Conservation (phyloP, 2,888 invertebrate genomes). For the Monoplex corrugatus region DNA sequence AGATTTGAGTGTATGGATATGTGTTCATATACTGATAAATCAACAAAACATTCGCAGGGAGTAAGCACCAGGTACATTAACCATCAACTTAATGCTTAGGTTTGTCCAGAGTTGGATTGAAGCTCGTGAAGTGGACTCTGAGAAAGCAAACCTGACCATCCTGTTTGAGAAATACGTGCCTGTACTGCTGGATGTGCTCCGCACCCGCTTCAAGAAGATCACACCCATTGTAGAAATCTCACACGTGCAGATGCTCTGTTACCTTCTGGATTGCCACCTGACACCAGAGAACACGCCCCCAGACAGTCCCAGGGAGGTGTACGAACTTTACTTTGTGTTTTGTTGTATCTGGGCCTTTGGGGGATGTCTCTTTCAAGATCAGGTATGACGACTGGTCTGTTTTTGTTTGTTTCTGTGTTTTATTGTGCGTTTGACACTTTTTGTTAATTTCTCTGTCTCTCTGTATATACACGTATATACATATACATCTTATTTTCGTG, state of each 20-base stretch:
- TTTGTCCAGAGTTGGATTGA: conserved; percentile 90
- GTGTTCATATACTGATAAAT: too few species aligned
- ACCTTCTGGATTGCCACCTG: conserved; percentile 91
- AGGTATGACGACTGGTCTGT: conserved; percentile 80
- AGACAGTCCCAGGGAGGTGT: conserved; percentile 96
- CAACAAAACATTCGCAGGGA: too few species aligned
- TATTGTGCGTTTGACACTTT: too few species aligned
- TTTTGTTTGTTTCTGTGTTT: background rate
- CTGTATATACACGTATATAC: too few species aligned
- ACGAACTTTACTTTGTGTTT: conserved; percentile 97
- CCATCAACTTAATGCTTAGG: too few species aligned
- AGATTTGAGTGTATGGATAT: too few species aligned
- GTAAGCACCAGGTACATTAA: too few species aligned
- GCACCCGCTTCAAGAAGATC: conserved; percentile 95
- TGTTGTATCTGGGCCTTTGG: conserved; percentile 98
- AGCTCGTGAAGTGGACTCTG: conserved; percentile 83
- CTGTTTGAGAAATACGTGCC: conserved; percentile 98
- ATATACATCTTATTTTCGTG: too few species aligned
- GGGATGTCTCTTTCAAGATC: conserved; percentile 96
- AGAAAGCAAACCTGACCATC: conserved; percentile 91
- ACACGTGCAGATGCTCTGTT: conserved; percentile 91
- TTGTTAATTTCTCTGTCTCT: too few species aligned
- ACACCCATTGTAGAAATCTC: conserved; percentile 97
- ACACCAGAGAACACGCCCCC: conserved; percentile 91
- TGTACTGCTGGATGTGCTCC: conserved; percentile 92